Evolutionary conservation across 2,797 vertebrate genomes (phyloP).

Genomic region (Staurois parvus): DNA sequence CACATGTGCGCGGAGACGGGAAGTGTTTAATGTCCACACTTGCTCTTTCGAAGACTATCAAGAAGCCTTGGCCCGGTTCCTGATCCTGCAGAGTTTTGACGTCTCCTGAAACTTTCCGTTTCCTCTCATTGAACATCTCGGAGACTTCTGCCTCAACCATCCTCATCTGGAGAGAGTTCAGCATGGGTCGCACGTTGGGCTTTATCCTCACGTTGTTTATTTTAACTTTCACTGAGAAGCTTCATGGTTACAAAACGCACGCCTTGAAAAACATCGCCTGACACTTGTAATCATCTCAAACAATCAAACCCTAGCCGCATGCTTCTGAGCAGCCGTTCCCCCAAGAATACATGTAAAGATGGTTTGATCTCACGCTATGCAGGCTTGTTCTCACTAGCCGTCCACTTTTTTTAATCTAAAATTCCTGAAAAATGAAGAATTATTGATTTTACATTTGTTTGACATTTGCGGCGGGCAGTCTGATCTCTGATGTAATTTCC

Average conservation of each 20-base stretch:
- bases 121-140: conserved; percentile 14
- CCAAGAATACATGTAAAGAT: conserved; percentile 3
- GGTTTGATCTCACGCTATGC: conserved; percentile 23
- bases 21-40: conserved; percentile 56
- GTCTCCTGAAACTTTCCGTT: conserved; percentile 32
- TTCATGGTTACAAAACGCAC: conserved; percentile 41
- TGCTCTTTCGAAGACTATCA: conserved; percentile 45
- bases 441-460: conserved; percentile 51
- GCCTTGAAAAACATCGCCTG: conserved; percentile 26
- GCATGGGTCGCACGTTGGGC: conserved; percentile 17
- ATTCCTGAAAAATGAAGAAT: conserved; percentile 29
- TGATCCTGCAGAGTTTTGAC: conserved; percentile 43
- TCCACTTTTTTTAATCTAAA: not conserved
- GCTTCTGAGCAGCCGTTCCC: not conserved
- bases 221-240: conserved; percentile 55
- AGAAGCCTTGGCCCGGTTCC: conserved; percentile 23
- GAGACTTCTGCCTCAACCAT: conserved; percentile 15
- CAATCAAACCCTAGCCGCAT: conserved; percentile 20
- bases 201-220: conserved; percentile 38
- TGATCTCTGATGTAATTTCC: conserved; percentile 42
- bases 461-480: conserved; percentile 18
- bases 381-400: not conserved
- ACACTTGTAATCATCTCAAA: conserved; percentile 37
- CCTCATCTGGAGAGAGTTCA: conserved; percentile 40
- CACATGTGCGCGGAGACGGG: conserved; percentile 35